A percentile compares a stretch with the other conserved stretches of the same genome.
Conservation (phyloP, 2,888 invertebrate genomes). For the Marasmarcha lunaedactyla region DNA sequence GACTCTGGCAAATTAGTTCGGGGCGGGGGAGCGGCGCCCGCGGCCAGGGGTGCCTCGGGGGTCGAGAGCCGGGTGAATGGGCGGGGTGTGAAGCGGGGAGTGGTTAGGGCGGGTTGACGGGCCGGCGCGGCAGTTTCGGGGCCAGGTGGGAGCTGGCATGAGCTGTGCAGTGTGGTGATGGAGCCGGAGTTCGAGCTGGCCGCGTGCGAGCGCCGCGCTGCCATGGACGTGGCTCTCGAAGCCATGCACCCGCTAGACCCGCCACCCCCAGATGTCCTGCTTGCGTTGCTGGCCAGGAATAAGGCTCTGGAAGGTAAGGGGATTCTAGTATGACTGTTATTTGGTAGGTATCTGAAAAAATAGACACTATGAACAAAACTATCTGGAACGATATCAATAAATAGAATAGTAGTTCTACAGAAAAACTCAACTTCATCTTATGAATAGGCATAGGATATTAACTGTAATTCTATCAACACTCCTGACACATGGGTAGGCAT, state of each 20-base stretch:
- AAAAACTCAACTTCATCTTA: too few species aligned
- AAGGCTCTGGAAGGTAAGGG: constrained; percentile 89
- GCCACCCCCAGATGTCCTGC: constrained; percentile 86
- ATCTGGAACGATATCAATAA: too few species aligned
- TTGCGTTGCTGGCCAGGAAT: constrained; percentile 87
- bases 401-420: too few species aligned
- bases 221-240: constrained; percentile 39
- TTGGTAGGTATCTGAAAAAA: too few species aligned
- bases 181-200: constrained; percentile 18
- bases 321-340: too few species aligned
- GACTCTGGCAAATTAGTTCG: constrained; percentile 69
- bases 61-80: constrained; percentile 68
- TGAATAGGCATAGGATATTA: too few species aligned
- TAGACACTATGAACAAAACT: too few species aligned
- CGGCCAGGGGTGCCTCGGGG: constrained; percentile 47
- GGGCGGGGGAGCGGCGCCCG: constrained; percentile 62
- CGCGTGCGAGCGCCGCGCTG: constrained; percentile 26
- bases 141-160: constrained; percentile 12
- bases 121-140: constrained; percentile 46
- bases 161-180: constrained; percentile 13
- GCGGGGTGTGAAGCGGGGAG: constrained; percentile 57
- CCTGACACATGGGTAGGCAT: too few species aligned
- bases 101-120: constrained; percentile 40
- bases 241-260: constrained; percentile 53
- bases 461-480: too few species aligned